Evolutionary conservation across 2,888 invertebrate genomes (phyloP).

Genomic region (Eucera pruinosa): DNA sequence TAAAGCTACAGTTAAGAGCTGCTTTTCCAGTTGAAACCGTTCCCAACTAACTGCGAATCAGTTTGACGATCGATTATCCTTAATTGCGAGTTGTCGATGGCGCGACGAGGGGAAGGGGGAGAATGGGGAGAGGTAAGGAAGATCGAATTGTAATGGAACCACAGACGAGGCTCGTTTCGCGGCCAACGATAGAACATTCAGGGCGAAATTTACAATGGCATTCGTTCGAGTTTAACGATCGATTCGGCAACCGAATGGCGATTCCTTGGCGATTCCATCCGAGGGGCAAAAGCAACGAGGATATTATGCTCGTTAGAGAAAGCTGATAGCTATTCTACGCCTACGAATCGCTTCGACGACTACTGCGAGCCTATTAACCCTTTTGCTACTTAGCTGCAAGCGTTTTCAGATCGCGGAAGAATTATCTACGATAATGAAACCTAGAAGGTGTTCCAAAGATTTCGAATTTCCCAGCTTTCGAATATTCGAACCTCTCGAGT

Average conservation of each 20-base stretch:
- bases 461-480: too few species aligned
- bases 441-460: too few species aligned
- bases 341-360: too few species aligned
- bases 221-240: constrained; percentile 8
- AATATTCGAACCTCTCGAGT: too few species aligned
- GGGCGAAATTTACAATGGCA: constrained; percentile 2
- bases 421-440: too few species aligned
- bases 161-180: too few species aligned
- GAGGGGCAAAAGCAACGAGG: too few species aligned
- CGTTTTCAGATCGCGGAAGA: too few species aligned
- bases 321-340: not conserved
- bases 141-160: constrained; percentile 3
- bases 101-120: not conserved
- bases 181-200: not conserved
- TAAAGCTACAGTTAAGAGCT: not conserved
- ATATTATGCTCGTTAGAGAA: too few species aligned
- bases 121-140: not conserved
- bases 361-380: too few species aligned
- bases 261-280: constrained; percentile 5
- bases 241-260: not conserved
- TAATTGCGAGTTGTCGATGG: constrained; percentile 25
- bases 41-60: not conserved
- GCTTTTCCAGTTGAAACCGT: not conserved
- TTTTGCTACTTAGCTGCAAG: too few species aligned
- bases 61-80: constrained; percentile 20